These are phyloP conservation scores for Percina caprodes DNA, from an alignment of 2,113 vertebrate species.

Conservation along the genomic window DNA sequence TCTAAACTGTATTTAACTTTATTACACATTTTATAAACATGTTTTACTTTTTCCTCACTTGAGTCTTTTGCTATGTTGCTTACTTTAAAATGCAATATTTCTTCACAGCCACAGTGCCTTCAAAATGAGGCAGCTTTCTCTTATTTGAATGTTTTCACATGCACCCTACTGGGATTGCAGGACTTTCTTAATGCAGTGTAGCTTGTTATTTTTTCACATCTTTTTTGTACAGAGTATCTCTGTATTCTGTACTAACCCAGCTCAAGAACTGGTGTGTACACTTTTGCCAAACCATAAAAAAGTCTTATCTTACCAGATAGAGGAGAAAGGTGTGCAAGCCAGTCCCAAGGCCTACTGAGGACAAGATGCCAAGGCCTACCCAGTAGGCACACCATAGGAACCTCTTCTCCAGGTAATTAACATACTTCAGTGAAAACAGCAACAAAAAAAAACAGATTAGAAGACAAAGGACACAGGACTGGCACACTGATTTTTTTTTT, in stretches of 20 bases:
- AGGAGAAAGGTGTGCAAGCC: slow-evolving; percentile 98
- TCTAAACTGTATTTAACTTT: neutral
- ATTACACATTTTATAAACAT: neutral
- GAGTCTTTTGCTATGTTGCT: neutral
- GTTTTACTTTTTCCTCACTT: neutral
- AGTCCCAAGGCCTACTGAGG: slow-evolving; percentile 97
- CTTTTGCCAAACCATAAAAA: neutral
- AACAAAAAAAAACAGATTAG: slow-evolving; percentile 1
- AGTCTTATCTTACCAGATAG: slow-evolving; percentile 89
- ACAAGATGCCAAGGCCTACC: slow-evolving; percentile 97
- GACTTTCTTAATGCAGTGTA: neutral
- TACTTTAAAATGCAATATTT: neutral
- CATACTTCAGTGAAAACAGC: slow-evolving; percentile 86
- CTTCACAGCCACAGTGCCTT: neutral
- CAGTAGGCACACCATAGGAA: slow-evolving; percentile 98
- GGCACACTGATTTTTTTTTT: too few species aligned
- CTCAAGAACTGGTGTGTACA: neutral
- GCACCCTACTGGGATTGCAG: neutral
- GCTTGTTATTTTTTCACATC: neutral
- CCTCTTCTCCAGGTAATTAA: slow-evolving; percentile 91
- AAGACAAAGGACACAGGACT: neutral
- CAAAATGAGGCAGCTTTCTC: neutral
- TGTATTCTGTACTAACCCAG: neutral
- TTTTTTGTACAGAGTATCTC: neutral
- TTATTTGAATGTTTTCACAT: neutral